A percentile compares a stretch with the other conserved stretches of the same genome.
Conservation (phyloP, 1,140 invertebrate species). For the Drosophila guanche region DNA sequence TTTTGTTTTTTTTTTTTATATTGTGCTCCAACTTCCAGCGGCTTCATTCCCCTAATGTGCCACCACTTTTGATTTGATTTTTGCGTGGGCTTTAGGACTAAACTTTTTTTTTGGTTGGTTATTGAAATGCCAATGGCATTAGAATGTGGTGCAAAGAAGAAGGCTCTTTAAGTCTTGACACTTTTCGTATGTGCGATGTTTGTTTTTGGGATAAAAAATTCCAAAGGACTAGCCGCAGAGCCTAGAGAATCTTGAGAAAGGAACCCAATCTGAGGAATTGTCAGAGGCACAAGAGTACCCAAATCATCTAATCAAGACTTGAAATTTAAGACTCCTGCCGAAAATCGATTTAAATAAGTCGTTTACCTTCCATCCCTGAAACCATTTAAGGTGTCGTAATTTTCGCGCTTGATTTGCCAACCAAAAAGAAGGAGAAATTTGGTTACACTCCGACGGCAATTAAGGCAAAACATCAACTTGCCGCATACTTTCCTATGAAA, state of each 20-base stretch:
- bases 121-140: no score
- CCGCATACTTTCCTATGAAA: conserved; percentile 24
- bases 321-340: conserved; percentile 44
- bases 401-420: conserved; percentile 58
- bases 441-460: conserved; percentile 50
- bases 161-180: no score
- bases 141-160: no score
- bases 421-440: conserved; percentile 45
- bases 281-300: background rate
- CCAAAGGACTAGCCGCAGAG: background rate
- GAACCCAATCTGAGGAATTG: conserved; percentile 16
- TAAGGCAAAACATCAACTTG: conserved; percentile 17
- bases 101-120: conserved; percentile 10
- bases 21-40: conserved; percentile 39
- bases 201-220: no score
- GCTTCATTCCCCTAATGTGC: conserved; percentile 34
- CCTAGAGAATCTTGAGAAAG: background rate
- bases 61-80: conserved; percentile 50
- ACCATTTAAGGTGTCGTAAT: conserved; percentile 36
- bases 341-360: conserved; percentile 60
- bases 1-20: conserved; percentile 31
- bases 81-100: background rate
- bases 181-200: no score
- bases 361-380: conserved; percentile 30
- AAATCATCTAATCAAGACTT: conserved; percentile 49